Percentiles rank a stretch among this genome's conserved stretches.
Evolutionary conservation across 2,797 vertebrate genomes (phyloP).

Genomic region (Trachurus trachurus): DNA sequence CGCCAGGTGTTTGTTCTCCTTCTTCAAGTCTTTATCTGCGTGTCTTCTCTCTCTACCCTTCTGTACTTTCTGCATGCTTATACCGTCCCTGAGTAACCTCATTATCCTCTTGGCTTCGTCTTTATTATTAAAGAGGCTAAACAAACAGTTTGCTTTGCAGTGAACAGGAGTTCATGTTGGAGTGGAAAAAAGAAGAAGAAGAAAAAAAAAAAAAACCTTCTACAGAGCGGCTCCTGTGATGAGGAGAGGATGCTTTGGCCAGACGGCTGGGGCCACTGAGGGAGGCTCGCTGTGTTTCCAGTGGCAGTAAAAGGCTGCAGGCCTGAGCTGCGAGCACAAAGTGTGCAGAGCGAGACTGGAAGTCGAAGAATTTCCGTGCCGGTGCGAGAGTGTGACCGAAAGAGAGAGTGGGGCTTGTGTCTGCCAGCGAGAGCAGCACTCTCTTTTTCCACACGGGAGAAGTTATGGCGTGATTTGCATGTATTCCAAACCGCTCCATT

Average conservation of each 20-base stretch:
- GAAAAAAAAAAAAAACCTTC: neutral
- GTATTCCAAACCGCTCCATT: constrained; percentile 73
- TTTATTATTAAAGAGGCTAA: constrained; percentile 24
- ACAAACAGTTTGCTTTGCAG: constrained; percentile 28
- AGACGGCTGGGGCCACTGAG: constrained; percentile 63
- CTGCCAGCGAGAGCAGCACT: constrained; percentile 71
- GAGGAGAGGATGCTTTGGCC: constrained; percentile 60
- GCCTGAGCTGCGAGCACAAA: constrained; percentile 59
- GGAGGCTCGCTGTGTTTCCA: constrained; percentile 68
- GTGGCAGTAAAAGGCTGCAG: constrained; percentile 69
- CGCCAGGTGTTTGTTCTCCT: constrained; percentile 49
- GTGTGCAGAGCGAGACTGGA: constrained; percentile 70
- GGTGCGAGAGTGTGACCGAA: constrained; percentile 53
- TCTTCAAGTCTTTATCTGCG: constrained; percentile 28
- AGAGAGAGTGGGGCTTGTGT: constrained; percentile 43
- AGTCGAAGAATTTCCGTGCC: constrained; percentile 78
- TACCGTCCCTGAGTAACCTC: constrained; percentile 13
- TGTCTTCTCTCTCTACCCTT: constrained; percentile 34
- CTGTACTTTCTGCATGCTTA: constrained; percentile 8
- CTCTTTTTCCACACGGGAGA: constrained; percentile 79
- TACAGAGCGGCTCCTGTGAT: constrained; percentile 52
- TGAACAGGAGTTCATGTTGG: constrained; percentile 25
- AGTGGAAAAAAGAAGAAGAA: constrained; percentile 38
- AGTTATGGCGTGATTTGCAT: constrained; percentile 67
- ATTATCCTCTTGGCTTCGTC: neutral